Conservation (phyloP, 2,888 invertebrate genomes). For the Athripsodes cinereus region DNA sequence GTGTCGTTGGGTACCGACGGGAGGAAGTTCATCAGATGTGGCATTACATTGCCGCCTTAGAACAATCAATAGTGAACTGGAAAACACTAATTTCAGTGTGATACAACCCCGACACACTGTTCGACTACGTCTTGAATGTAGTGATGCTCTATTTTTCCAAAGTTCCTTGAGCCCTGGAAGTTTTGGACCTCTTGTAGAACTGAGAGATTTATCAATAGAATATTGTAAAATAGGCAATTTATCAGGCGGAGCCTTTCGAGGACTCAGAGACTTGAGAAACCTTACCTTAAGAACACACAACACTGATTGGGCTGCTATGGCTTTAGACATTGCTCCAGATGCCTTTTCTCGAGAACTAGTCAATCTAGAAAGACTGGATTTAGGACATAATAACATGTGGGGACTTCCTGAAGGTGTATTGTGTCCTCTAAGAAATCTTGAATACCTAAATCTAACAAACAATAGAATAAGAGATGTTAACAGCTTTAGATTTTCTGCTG, state of each 20-base stretch:
- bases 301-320: constrained; percentile 78
- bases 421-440: constrained; percentile 68
- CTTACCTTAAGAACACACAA: constrained; percentile 78
- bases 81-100: constrained; percentile 76
- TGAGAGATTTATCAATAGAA: constrained; percentile 72
- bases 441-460: constrained; percentile 71
- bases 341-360: constrained; percentile 70
- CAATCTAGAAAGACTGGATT: constrained; percentile 65
- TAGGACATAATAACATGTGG: constrained; percentile 78
- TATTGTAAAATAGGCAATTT: constrained; percentile 79
- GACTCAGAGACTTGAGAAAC: constrained; percentile 69
- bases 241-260: constrained; percentile 75
- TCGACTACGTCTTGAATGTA: constrained; percentile 69
- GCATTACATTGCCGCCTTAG: constrained; percentile 67
- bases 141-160: constrained; percentile 74
- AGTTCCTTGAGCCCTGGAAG: constrained; percentile 72
- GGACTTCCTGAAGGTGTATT: constrained; percentile 69
- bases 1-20: constrained; percentile 71
- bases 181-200: constrained; percentile 67
- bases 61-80: constrained; percentile 75
- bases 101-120: constrained; percentile 79
- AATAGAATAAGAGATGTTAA: constrained; percentile 71
- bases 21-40: constrained; percentile 51
- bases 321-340: constrained; percentile 66
- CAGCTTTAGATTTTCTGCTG: constrained; percentile 63